Evolutionary conservation across 1,140 invertebrate species (phyloP).

Genomic region (Drosophila ambigua): DNA sequence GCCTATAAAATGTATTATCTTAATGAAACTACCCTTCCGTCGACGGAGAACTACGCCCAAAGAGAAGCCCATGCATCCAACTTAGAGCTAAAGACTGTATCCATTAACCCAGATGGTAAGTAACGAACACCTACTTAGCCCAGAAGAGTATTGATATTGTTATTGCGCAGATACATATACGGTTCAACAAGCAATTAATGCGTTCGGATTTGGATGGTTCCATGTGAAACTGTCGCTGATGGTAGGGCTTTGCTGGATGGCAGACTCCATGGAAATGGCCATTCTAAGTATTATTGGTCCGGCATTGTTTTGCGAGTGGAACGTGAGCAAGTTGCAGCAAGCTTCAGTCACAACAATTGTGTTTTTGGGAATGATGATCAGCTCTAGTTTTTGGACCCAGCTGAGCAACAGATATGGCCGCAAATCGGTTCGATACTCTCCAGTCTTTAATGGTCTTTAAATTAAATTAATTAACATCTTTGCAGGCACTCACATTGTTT

Average conservation of each 20-base stretch:
- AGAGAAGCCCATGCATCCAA: slow-evolving; percentile 82
- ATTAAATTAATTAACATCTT: background rate
- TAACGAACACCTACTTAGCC: slow-evolving; percentile 30
- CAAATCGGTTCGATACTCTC: slow-evolving; percentile 87
- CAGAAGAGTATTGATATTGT: background rate
- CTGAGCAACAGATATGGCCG: slow-evolving; percentile 97
- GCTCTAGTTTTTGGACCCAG: slow-evolving; percentile 97
- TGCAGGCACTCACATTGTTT: slow-evolving; percentile 86
- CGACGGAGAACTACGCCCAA: slow-evolving; percentile 21
- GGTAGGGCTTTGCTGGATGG: slow-evolving; percentile 97
- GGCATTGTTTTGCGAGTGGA: slow-evolving; percentile 96
- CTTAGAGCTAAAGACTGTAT: slow-evolving; percentile 91
- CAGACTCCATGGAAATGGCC: slow-evolving; percentile 99
- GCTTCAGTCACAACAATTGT: slow-evolving; percentile 90
- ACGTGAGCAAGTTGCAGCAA: slow-evolving; percentile 91
- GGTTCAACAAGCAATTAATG: slow-evolving; percentile 97
- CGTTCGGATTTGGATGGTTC: slow-evolving; percentile 97
- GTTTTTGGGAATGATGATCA: slow-evolving; percentile 98
- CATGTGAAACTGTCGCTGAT: slow-evolving; percentile 95
- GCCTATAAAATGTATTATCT: slow-evolving; percentile 36
- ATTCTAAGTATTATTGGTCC: slow-evolving; percentile 97
- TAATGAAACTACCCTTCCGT: slow-evolving; percentile 35
- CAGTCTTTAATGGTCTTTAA: background rate
- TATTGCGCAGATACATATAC: slow-evolving; percentile 92
- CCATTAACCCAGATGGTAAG: slow-evolving; percentile 92